These are phyloP conservation scores for Pyrocoelia pectoralis DNA, from an alignment of 2,888 invertebrate genomes.

Conservation along the genomic window DNA sequence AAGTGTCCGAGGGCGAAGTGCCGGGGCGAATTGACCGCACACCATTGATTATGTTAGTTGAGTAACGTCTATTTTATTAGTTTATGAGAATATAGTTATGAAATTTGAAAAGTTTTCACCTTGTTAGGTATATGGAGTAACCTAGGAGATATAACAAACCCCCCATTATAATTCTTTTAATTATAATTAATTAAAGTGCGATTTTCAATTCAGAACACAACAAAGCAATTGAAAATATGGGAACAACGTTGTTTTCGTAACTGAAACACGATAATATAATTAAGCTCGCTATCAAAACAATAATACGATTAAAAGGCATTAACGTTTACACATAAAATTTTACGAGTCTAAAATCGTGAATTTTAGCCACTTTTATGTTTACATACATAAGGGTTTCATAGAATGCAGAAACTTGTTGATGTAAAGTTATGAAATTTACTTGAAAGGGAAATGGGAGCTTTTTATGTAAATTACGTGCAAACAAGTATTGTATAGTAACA, in stretches of 20 bases:
- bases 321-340: neutral
- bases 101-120: too few species aligned
- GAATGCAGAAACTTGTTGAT: slow-evolving; percentile 12
- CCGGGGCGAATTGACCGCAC: too few species aligned
- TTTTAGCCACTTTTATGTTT: neutral
- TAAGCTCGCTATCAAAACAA: neutral
- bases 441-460: slow-evolving; percentile 16
- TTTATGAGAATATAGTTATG: too few species aligned
- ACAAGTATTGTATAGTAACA: slow-evolving; percentile 13
- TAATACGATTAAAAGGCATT: neutral
- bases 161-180: too few species aligned
- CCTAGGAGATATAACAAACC: too few species aligned
- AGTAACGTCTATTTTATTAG: too few species aligned
- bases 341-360: neutral
- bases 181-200: too few species aligned
- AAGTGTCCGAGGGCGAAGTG: too few species aligned
- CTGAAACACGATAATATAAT: neutral
- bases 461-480: slow-evolving; percentile 28
- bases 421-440: slow-evolving; percentile 25
- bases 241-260: neutral
- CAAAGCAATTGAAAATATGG: too few species aligned
- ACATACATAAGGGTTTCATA: slow-evolving; percentile 7
- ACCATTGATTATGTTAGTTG: too few species aligned
- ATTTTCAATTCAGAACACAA: too few species aligned
- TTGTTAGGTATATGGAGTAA: too few species aligned